These are phyloP conservation scores for Sitophilus oryzae DNA, from an alignment of 1,140 invertebrate genomes.

Conservation along the genomic window DNA sequence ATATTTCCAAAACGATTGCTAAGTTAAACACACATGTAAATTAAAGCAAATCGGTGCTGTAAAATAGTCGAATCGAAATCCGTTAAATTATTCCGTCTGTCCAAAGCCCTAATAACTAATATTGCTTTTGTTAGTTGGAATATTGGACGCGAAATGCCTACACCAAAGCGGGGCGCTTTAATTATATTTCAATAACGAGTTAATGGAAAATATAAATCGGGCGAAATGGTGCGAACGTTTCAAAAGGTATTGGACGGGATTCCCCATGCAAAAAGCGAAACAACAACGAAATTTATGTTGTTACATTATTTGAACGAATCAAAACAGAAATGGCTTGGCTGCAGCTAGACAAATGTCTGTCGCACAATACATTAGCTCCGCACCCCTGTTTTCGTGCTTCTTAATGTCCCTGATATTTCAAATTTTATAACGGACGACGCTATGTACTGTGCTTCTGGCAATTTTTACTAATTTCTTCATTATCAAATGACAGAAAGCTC, in stretches of 20 bases:
- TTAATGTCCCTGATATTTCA: conserved; percentile 3
- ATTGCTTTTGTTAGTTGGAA: conserved; percentile 11
- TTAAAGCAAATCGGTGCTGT: too few species aligned
- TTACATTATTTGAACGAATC: conserved; percentile 18
- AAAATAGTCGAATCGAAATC: conserved; percentile 24
- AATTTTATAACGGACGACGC: conserved; percentile 3
- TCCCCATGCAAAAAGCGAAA: background rate
- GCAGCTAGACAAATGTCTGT: conserved; percentile 21
- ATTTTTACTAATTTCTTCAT: background rate
- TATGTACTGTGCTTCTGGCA: background rate
- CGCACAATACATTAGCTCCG: conserved; percentile 19
- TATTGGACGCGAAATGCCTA: conserved; percentile 12
- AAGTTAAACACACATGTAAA: too few species aligned
- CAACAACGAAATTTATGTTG: conserved; percentile 12
- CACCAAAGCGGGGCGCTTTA: conserved; percentile 13
- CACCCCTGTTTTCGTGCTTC: conserved; percentile 3
- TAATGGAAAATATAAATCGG: conserved; percentile 28
- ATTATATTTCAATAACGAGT: conserved; percentile 27
- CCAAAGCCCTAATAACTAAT: conserved; percentile 9
- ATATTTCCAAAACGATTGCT: too few species aligned
- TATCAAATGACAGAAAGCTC: too few species aligned
- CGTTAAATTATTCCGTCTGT: conserved; percentile 9
- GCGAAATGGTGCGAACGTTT: conserved; percentile 20
- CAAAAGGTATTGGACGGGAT: conserved; percentile 8
- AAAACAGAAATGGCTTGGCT: conserved; percentile 15